Conservation (phyloP, 1,140 invertebrate species). For the Grapholita molesta region DNA sequence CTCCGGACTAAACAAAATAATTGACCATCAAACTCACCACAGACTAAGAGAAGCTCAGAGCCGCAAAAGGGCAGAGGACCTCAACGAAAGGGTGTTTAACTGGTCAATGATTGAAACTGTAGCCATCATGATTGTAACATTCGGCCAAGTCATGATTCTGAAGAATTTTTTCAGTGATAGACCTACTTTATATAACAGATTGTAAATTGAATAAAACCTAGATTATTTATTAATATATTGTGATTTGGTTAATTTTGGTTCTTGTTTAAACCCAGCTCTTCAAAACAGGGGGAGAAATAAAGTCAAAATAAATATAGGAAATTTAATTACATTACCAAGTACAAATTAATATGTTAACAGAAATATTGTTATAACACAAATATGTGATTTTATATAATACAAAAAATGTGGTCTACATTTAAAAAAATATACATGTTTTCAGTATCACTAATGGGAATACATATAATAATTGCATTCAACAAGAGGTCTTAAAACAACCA, state of each 20-base stretch:
- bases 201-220: conserved; percentile 56
- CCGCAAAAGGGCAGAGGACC: conserved; percentile 95
- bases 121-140: conserved; percentile 89
- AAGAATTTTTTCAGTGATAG: conserved; percentile 97
- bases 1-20: conserved; percentile 89
- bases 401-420: neutral
- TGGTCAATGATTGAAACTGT: conserved; percentile 96
- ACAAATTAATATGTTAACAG: neutral
- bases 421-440: neutral
- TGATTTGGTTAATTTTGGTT: conserved; percentile 37
- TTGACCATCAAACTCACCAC: conserved; percentile 98
- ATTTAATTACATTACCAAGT: neutral
- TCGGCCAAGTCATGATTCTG: conserved; percentile 94
- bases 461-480: neutral
- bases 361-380: neutral
- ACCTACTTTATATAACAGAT: conserved; percentile 68
- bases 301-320: neutral
- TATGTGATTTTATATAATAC: neutral
- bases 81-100: conserved; percentile 94
- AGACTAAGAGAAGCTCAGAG: conserved; percentile 95
- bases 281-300: neutral
- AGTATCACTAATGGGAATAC: neutral
- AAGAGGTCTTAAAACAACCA: too few species aligned
- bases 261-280: conserved; percentile 22
- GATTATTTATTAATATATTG: conserved; percentile 45